phyloP scores from a whole-genome alignment of 2,888 invertebrate genomes.

The Dryobota labecula region DNA sequence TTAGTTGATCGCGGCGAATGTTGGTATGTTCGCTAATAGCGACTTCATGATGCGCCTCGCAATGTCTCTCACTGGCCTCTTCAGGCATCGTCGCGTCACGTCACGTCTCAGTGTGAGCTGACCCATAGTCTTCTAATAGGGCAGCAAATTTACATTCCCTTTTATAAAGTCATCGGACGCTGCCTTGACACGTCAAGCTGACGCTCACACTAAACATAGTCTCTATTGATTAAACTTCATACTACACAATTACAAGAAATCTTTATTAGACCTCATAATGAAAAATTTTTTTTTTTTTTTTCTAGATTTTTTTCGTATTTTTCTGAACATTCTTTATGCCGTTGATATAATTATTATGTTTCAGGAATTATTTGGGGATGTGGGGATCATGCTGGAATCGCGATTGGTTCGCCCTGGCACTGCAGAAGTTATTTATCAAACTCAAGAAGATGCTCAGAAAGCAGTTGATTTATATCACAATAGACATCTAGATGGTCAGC shows the following conservation, averaged over 20 bases:
- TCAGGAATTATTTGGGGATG: constrained; percentile 97
- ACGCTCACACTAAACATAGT: not conserved
- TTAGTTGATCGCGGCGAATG: too few species aligned
- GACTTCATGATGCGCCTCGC: too few species aligned
- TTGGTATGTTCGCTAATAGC: too few species aligned
- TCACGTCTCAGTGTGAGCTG: too few species aligned
- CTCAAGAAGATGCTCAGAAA: constrained; percentile 95
- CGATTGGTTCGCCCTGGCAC: constrained; percentile 96
- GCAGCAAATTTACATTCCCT: not conserved
- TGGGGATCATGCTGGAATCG: constrained; percentile 96
- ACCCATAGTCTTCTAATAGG: not conserved
- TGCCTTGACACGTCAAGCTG: not conserved
- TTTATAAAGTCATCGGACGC: not conserved
- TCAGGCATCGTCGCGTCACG: too few species aligned
- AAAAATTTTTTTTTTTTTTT: too few species aligned
- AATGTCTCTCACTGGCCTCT: too few species aligned
- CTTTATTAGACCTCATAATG: not conserved
- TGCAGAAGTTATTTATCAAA: constrained; percentile 97
- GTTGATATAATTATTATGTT: constrained; percentile 40
- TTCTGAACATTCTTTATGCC: not conserved
- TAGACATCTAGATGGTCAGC: constrained; percentile 97
- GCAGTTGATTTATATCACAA: constrained; percentile 98
- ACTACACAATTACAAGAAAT: not conserved
- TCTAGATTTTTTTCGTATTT: not conserved
- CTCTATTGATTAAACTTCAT: not conserved